phyloP scores from a whole-genome alignment of 1,140 invertebrate species.

The Lasaia peninsularis region DNA sequence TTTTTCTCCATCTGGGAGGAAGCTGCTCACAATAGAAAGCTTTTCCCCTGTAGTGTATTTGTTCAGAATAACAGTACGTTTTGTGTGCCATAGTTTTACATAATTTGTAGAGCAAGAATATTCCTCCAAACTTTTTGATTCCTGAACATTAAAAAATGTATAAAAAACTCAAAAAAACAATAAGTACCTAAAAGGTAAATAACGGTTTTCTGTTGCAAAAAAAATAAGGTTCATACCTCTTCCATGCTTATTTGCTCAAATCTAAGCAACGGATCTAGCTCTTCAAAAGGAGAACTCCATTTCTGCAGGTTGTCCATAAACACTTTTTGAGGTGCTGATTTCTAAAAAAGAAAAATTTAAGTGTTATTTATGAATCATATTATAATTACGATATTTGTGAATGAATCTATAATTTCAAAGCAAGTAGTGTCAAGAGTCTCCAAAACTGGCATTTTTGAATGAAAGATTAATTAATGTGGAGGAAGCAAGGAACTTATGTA shows the following conservation, averaged over 20 bases:
- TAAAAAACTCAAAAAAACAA: not conserved
- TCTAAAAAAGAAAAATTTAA: slow-evolving; percentile 39
- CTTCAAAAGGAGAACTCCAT: slow-evolving; percentile 65
- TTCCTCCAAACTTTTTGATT: slow-evolving; percentile 53
- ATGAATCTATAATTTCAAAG: too few species aligned
- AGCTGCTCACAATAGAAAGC: slow-evolving; percentile 92
- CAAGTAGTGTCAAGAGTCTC: too few species aligned
- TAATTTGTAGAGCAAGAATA: slow-evolving; percentile 54
- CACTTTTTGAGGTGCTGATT: slow-evolving; percentile 39
- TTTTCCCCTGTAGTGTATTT: slow-evolving; percentile 96
- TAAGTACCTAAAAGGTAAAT: too few species aligned
- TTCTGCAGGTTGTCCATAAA: slow-evolving; percentile 58
- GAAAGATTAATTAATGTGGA: too few species aligned
- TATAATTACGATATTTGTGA: too few species aligned
- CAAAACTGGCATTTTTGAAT: too few species aligned
- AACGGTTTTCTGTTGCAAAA: not conserved
- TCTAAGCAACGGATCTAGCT: slow-evolving; percentile 56
- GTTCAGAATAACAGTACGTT: slow-evolving; percentile 85
- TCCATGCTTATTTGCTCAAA: slow-evolving; percentile 62
- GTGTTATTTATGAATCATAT: not conserved
- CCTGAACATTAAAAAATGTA: slow-evolving; percentile 24
- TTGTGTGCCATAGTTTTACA: slow-evolving; percentile 86
- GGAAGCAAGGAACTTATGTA: too few species aligned
- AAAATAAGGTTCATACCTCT: slow-evolving; percentile 35
- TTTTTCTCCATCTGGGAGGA: slow-evolving; percentile 88